phyloP scores from a whole-genome alignment of 2,113 vertebrate genomes.

The Phrynosoma platyrhinos region DNA sequence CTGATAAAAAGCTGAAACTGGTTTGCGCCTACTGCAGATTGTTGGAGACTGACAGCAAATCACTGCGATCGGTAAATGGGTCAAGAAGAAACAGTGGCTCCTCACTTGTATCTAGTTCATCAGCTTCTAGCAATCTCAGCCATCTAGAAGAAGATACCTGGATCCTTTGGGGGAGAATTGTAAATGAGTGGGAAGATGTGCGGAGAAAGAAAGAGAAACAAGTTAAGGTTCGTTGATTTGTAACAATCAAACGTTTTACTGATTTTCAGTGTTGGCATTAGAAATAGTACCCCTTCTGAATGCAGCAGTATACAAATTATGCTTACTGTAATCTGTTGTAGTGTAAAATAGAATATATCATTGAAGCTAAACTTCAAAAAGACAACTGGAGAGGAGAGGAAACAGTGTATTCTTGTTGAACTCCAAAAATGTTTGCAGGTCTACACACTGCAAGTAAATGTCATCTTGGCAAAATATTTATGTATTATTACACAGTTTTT shows the following conservation, averaged over 20 bases:
- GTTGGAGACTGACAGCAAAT: conserved; percentile 96
- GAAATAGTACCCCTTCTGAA: background rate
- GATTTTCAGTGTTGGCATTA: background rate
- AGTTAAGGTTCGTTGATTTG: conserved; percentile 88
- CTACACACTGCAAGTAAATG: background rate
- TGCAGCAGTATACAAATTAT: background rate
- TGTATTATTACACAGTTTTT: no score
- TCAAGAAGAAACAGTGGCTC: conserved; percentile 97
- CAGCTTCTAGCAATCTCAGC: conserved; percentile 97
- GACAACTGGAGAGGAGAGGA: background rate
- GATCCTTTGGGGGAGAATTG: conserved; percentile 97
- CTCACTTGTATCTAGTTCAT: conserved; percentile 97
- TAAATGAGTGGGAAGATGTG: conserved; percentile 98
- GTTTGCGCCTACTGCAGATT: conserved; percentile 80
- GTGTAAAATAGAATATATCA: background rate
- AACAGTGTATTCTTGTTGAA: background rate
- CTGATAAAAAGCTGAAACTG: conserved; percentile 12
- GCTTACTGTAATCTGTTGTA: background rate
- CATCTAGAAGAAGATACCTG: conserved; percentile 97
- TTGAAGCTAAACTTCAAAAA: background rate
- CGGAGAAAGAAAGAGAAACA: conserved; percentile 98
- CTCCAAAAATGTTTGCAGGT: background rate
- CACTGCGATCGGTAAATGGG: conserved; percentile 94
- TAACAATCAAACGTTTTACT: background rate
- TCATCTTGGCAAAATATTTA: background rate